phyloP scores from a whole-genome alignment of 30 jellyfish, hydroid and myxozoan genomes.

The Mastigias papua region DNA sequence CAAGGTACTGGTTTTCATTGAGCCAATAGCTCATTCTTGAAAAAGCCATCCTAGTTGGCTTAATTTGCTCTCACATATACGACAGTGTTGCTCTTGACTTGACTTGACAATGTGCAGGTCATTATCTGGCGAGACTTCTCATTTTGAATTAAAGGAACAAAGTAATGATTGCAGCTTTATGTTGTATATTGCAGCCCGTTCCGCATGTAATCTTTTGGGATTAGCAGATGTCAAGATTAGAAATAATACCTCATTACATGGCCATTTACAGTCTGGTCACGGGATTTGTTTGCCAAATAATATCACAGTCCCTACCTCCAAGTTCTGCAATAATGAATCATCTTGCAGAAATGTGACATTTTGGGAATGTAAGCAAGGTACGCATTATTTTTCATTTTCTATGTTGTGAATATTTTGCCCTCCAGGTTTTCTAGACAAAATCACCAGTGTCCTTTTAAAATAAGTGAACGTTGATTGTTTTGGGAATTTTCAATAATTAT shows the following conservation, averaged over 20 bases:
- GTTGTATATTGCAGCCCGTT: conserved; percentile 12
- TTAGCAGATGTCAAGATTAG: neutral
- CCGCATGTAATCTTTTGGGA: conserved; percentile 16
- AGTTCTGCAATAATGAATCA: neutral
- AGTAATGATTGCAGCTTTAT: too few relatives aligned
- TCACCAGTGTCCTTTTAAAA: too few relatives aligned
- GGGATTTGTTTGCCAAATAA: neutral
- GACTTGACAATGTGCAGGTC: too few relatives aligned
- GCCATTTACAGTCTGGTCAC: neutral
- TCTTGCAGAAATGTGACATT: conserved; percentile 6
- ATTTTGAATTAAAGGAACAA: too few relatives aligned
- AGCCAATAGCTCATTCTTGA: too few relatives aligned
- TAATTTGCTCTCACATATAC: too few relatives aligned
- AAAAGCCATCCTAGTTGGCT: too few relatives aligned
- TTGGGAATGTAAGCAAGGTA: conserved; percentile 38
- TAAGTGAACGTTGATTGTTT: too few relatives aligned
- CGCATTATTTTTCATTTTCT: neutral
- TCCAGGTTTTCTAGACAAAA: neutral
- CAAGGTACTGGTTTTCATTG: too few relatives aligned
- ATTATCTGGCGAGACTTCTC: too few relatives aligned
- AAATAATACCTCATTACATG: neutral
- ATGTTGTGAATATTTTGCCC: neutral
- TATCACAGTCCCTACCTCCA: neutral
- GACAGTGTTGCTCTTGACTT: too few relatives aligned
- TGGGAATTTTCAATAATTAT: too few relatives aligned